Base-by-base conservation (phyloP, 2,888 invertebrate genomes). In the Halictus ligatus region DNA sequence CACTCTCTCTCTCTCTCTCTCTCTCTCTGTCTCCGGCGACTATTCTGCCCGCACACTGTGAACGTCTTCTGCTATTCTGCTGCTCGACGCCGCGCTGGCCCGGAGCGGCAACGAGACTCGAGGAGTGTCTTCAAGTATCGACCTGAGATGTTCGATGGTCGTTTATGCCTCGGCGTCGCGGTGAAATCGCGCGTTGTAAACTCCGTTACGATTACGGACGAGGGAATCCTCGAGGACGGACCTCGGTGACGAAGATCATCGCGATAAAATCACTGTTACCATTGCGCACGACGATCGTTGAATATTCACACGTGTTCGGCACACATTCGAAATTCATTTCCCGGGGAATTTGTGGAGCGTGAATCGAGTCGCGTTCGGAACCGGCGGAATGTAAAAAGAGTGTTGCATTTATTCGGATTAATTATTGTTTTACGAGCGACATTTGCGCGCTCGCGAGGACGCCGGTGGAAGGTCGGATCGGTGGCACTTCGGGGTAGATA, bases 401-500 rank as follows among this genome's bases (percentile, higher is more conserved):
- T 40, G 67, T 18, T 40, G 67, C 67, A 40, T 69, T 69, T 12
- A 12, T 25, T 7, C 25, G 43, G 7, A 29, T 64, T 48, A 64
- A 43, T 35, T 74, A 21, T 35, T 58, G 40, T 50, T 48, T 58
- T 15, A 8, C 46, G 60, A 25, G 71, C 77, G 82, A 67, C 74
- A 13, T 77, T 40, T 54, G 48, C 13, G 67, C 76, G 78, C 78
- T 84, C 80, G 79, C 81, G 78, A 80, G 71, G 75, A 84, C 67
- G 69, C 75, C 72, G 69, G 73, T 76, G 86, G 80, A 81, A 88
- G 82, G 87, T 82, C 25, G 76, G 74, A 71, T 81, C 21, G 89
- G 85, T 75, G 87, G 89, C 71, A 89, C 74, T 89, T 87, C 64
- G 60, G 75, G 80, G 75, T 78, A 83, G 90, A 88, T 92, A 92